Evolutionary conservation across 1,140 invertebrate genomes (phyloP).

Genomic region (Archegozetes longisetosus): DNA sequence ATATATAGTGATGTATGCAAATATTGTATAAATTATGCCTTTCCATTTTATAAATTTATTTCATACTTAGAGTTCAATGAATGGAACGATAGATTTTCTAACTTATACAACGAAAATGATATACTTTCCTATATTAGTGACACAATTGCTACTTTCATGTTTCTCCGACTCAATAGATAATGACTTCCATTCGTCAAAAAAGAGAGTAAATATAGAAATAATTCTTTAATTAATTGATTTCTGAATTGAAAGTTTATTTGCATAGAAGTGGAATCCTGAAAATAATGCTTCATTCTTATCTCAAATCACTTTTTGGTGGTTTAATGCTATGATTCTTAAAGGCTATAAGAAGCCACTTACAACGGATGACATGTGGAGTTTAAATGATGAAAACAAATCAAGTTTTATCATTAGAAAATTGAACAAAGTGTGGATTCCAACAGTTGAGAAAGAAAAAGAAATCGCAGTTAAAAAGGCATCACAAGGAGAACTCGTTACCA

Average conservation of each 20-base stretch:
- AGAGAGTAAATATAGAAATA: neutral
- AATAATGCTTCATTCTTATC: constrained; percentile 66
- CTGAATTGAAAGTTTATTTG: neutral
- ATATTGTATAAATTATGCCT: too few species aligned
- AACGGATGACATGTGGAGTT: constrained; percentile 1
- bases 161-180: constrained; percentile 43
- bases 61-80: too few species aligned
- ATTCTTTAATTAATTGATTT: neutral
- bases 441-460: neutral
- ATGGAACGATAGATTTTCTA: too few species aligned
- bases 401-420: neutral
- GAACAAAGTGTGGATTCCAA: neutral
- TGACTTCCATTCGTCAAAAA: neutral
- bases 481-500: neutral
- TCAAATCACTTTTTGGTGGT: constrained; percentile 76
- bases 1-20: too few species aligned
- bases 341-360: neutral
- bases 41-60: too few species aligned
- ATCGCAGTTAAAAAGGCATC: neutral
- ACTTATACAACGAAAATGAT: constrained; percentile 62
- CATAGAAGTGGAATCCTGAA: constrained; percentile 46
- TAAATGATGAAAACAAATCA: neutral
- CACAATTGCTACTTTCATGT: constrained; percentile 62
- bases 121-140: constrained; percentile 52
- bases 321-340: constrained; percentile 39